Conservation (phyloP, 2,797 vertebrate species). For the Oreortyx pictus region DNA sequence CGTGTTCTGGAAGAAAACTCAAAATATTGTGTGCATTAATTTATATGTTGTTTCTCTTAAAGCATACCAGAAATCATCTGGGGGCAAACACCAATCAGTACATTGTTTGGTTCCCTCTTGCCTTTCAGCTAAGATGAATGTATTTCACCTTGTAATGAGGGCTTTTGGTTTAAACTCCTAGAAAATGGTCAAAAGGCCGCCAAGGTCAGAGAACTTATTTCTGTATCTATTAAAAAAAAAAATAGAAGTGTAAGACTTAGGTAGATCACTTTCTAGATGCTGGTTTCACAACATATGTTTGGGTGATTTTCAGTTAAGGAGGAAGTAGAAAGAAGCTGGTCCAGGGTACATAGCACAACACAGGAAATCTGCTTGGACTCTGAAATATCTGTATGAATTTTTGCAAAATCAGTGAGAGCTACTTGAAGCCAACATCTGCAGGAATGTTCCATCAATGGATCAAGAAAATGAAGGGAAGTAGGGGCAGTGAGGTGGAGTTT, state of each 20-base stretch:
- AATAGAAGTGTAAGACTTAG: neutral
- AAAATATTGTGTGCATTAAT: conserved; percentile 69
- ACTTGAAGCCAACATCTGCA: neutral
- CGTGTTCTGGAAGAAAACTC: conserved; percentile 59
- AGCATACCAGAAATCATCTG: conserved; percentile 54
- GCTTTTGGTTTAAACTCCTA: conserved; percentile 8
- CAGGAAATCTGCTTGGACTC: neutral
- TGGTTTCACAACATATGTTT: neutral
- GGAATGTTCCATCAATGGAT: neutral
- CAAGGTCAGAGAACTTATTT: conserved; percentile 28
- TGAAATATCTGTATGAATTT: neutral
- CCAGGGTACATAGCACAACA: neutral
- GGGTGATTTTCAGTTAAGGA: neutral
- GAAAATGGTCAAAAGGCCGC: conserved; percentile 28
- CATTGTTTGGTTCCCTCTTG: conserved; percentile 4
- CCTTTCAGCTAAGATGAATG: conserved; percentile 42
- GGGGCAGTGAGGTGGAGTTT: neutral
- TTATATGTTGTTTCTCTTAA: conserved; percentile 68
- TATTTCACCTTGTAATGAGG: conserved; percentile 16
- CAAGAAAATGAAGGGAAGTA: neutral
- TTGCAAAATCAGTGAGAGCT: neutral
- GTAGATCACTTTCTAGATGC: neutral
- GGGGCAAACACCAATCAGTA: neutral
- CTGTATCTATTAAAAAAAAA: neutral
- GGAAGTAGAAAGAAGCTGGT: neutral